These are phyloP conservation scores for Carassius auratus DNA, from an alignment of 2,113 vertebrate species.

Conservation along the genomic window DNA sequence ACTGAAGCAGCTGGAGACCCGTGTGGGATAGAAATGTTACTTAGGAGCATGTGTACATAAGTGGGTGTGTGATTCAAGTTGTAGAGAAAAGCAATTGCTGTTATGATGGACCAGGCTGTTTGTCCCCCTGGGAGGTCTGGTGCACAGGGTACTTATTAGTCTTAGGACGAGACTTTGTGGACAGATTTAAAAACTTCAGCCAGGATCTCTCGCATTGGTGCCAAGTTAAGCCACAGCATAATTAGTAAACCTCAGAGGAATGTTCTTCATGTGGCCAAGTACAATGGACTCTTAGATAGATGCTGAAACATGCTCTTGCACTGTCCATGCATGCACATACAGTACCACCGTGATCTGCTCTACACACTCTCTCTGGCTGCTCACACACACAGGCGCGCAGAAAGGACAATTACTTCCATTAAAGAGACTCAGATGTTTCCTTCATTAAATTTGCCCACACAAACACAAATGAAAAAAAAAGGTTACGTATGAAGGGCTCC, in stretches of 20 bases:
- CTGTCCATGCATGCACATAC: constrained; percentile 53
- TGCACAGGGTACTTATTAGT: constrained; percentile 73
- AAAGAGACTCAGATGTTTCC: constrained; percentile 79
- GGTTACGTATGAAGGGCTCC: constrained; percentile 68
- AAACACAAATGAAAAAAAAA: constrained; percentile 77
- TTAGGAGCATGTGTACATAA: constrained; percentile 38
- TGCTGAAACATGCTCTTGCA: constrained; percentile 61
- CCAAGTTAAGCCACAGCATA: constrained; percentile 82
- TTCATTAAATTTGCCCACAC: constrained; percentile 81
- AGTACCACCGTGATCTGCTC: constrained; percentile 54
- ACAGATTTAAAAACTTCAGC: constrained; percentile 79
- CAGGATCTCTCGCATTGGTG: constrained; percentile 78
- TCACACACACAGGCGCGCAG: constrained; percentile 55
- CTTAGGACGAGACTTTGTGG: constrained; percentile 74
- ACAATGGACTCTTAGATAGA: constrained; percentile 61
- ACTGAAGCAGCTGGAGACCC: constrained; percentile 14
- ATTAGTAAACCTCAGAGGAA: constrained; percentile 80
- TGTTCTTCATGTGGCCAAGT: constrained; percentile 65
- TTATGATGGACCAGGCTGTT: constrained; percentile 43
- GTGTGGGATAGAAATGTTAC: constrained; percentile 31
- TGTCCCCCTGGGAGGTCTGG: constrained; percentile 76
- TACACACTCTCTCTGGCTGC: constrained; percentile 43
- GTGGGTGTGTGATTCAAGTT: neutral
- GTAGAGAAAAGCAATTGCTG: constrained; percentile 35
- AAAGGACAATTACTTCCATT: constrained; percentile 79